Percentiles rank a stretch among this genome's conserved stretches.
These are phyloP conservation scores for Magallana angulata DNA, from an alignment of 1,140 invertebrate genomes.

Conservation along the genomic window DNA sequence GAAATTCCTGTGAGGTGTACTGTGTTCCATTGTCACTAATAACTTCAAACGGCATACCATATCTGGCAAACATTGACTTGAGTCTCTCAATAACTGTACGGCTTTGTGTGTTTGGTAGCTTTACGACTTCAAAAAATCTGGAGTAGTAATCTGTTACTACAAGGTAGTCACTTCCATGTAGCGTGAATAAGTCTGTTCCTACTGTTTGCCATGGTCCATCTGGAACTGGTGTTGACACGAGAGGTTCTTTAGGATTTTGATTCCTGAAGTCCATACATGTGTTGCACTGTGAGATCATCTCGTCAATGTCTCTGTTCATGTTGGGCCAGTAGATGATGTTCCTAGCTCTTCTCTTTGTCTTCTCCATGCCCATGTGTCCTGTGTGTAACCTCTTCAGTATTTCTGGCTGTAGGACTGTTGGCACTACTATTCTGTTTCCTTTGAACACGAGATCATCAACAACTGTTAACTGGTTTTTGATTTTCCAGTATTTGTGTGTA, in stretches of 20 bases:
- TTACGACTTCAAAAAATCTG: slow-evolving; percentile 39
- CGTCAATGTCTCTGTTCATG: slow-evolving; percentile 35
- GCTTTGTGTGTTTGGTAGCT: slow-evolving; percentile 35
- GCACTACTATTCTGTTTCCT: slow-evolving; percentile 58
- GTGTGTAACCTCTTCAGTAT: slow-evolving; percentile 54
- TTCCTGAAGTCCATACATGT: slow-evolving; percentile 25
- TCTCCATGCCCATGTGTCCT: slow-evolving; percentile 61
- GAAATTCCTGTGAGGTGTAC: slow-evolving; percentile 53
- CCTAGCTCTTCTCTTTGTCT: slow-evolving; percentile 49
- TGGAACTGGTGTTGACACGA: slow-evolving; percentile 31
- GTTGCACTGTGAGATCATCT: slow-evolving; percentile 27
- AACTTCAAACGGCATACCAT: slow-evolving; percentile 52
- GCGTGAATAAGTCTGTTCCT: neutral
- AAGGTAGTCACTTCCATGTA: slow-evolving; percentile 1
- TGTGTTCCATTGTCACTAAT: slow-evolving; percentile 53
- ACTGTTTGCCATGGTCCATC: slow-evolving; percentile 47
- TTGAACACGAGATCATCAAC: slow-evolving; percentile 57
- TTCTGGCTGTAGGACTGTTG: slow-evolving; percentile 40
- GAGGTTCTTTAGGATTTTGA: slow-evolving; percentile 45
- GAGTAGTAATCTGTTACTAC: slow-evolving; percentile 35
- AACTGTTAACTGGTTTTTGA: slow-evolving; percentile 42
- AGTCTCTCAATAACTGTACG: slow-evolving; percentile 39
- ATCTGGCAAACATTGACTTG: slow-evolving; percentile 51
- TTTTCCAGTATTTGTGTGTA: slow-evolving; percentile 52
- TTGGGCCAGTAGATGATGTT: slow-evolving; percentile 58